Evolutionary conservation across 2,888 invertebrate genomes (phyloP).

Genomic region (Cantharis nigra): DNA sequence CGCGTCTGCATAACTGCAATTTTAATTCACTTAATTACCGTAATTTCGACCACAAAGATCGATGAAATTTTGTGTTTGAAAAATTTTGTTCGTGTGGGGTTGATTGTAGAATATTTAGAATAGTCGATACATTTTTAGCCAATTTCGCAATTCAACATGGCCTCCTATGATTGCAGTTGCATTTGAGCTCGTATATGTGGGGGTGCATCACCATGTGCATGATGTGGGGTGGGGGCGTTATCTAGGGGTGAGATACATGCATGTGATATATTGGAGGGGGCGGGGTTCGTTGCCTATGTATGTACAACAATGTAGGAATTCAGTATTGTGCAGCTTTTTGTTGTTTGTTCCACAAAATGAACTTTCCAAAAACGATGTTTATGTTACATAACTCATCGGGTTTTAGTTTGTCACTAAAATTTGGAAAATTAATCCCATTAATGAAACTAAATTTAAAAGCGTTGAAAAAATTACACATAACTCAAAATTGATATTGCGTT

Average conservation of each 20-base stretch:
- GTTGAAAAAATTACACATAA: neutral
- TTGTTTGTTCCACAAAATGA: neutral
- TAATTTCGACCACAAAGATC: neutral
- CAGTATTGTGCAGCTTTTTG: slow-evolving; percentile 43
- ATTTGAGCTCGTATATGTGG: slow-evolving; percentile 38
- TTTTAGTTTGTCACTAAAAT: neutral
- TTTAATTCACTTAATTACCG: neutral
- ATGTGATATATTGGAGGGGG: slow-evolving; percentile 46
- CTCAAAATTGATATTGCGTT: neutral
- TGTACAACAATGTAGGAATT: slow-evolving; percentile 45
- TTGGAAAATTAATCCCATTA: neutral
- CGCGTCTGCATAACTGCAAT: neutral
- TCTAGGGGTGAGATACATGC: slow-evolving; percentile 42
- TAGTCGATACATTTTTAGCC: slow-evolving; percentile 39
- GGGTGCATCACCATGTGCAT: slow-evolving; percentile 40
- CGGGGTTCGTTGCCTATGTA: slow-evolving; percentile 47
- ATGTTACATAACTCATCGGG: neutral
- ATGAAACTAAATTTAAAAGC: neutral
- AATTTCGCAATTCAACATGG: slow-evolving; percentile 50
- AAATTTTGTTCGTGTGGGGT: neutral
- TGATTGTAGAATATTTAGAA: neutral
- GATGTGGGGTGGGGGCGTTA: slow-evolving; percentile 38
- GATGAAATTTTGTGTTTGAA: neutral
- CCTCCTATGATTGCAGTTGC: slow-evolving; percentile 39
- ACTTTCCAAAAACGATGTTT: neutral